A percentile compares a stretch with the other conserved stretches of the same genome.
Conservation (phyloP, 1,140 invertebrate genomes). For the Drosophila ananassae region DNA sequence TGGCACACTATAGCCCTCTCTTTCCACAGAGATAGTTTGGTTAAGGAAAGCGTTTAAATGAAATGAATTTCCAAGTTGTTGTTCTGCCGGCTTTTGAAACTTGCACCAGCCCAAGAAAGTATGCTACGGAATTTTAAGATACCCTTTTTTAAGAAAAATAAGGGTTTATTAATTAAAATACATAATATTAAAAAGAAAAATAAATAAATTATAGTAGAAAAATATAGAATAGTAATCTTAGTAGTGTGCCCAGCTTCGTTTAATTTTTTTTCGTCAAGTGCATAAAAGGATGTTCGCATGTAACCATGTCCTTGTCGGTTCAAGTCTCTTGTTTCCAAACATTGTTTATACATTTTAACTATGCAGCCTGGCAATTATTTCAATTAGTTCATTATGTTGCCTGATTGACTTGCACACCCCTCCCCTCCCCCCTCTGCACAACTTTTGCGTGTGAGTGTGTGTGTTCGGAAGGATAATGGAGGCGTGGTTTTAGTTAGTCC, state of each 20-base stretch:
- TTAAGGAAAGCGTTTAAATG: conserved; percentile 64
- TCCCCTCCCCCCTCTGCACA: conserved; percentile 8
- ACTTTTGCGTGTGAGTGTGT: neutral
- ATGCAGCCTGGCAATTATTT: conserved; percentile 70
- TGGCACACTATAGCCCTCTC: conserved; percentile 5
- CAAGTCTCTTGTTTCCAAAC: conserved; percentile 37
- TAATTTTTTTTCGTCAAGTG: neutral
- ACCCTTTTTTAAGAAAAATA: neutral
- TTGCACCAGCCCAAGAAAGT: conserved; percentile 49
- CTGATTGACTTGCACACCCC: conserved; percentile 57
- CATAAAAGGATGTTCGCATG: conserved; percentile 5
- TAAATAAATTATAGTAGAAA: too few relatives aligned
- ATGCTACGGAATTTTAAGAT: conserved; percentile 49
- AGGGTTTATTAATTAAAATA: too few relatives aligned
- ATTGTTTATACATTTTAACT: conserved; percentile 69
- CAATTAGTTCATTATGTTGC: conserved; percentile 73
- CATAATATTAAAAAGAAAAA: too few relatives aligned
- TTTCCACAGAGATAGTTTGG: conserved; percentile 21
- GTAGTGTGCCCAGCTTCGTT: neutral
- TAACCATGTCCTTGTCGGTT: neutral
- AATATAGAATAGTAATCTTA: too few relatives aligned
- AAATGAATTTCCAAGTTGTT: conserved; percentile 69
- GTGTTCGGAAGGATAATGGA: neutral
- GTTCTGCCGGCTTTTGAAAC: conserved; percentile 41
- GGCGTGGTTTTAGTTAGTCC: neutral